Evolutionary conservation across 2,888 invertebrate species (phyloP), one percentile per base, ranked within the genome.

Genomic region (Tridacna crocea): DNA sequence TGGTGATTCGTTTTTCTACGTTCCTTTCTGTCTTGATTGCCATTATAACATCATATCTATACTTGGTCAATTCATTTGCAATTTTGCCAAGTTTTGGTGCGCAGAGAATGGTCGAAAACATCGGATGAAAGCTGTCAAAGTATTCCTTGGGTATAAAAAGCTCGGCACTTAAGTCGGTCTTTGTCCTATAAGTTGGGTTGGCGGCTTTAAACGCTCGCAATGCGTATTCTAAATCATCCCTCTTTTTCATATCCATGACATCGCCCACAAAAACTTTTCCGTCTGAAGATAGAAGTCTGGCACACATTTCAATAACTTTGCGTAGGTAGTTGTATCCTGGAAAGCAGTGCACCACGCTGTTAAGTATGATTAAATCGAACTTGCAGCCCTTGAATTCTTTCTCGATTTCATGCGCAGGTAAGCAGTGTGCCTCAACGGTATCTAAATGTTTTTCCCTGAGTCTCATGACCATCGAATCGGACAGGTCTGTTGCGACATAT

Each of bases 1-100:
- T 13, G 13, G 3, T 61, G 22, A 4, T 19, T 55, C 26, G 19
- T 61, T 19, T 13, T 4, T n/a, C 22, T 22, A 22, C 6, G 13
- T 19, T 22, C 19, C 4, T 61, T 22, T 24, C 61, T 61, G 1
- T 61, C 24, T 24, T 24, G 19, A 6, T 58, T 58, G 58, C 10
- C 61, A 61, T 61, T 22, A 61, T 4, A 61, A 61, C 61, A 61
- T 61, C 61, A 61, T 61, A 61, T 61, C 61, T 61, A 22, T 61
- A 61, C 61, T 24, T 61, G 61, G 61, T 61, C 61, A 61, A 22
- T 22, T 61, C 61, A 22, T 61, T 61, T 61, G 3, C 61, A 61
- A 61, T 24, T 13, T 17, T 22, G 13, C 61, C n/a, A 61, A 19
- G 1, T 61, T 61, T 61, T 24, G 61, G 61, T 22, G 61, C 4